Evolutionary conservation across 2,113 vertebrate genomes (phyloP).

Genomic region (Otolemur garnettii): DNA sequence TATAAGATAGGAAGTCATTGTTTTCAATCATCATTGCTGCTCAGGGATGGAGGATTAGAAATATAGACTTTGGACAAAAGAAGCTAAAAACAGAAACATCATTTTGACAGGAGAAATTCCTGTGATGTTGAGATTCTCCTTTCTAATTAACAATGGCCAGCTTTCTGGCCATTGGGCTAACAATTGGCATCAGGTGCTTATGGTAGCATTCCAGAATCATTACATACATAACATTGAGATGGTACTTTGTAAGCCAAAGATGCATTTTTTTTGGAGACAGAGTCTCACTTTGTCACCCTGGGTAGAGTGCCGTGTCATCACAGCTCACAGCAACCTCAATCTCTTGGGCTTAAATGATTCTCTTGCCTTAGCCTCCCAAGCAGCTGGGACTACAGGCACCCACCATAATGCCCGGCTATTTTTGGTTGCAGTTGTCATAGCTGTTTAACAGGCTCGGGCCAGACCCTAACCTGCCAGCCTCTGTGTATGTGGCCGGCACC

Average conservation of each 20-base stretch:
- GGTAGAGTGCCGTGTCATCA: too few relatives aligned
- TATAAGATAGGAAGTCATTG: neutral
- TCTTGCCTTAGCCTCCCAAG: too few relatives aligned
- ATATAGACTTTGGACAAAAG: neutral
- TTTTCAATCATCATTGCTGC: neutral
- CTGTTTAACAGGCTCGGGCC: too few relatives aligned
- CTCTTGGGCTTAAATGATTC: too few relatives aligned
- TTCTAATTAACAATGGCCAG: neutral
- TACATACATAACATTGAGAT: neutral
- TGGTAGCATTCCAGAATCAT: neutral
- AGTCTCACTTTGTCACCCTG: too few relatives aligned
- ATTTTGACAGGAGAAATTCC: slow-evolving; percentile 3
- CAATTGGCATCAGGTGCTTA: neutral
- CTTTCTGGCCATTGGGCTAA: neutral
- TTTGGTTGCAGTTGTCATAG: too few relatives aligned
- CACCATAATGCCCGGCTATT: too few relatives aligned
- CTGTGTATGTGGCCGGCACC: too few relatives aligned
- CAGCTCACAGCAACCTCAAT: too few relatives aligned
- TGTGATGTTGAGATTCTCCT: neutral
- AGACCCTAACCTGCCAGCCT: too few relatives aligned
- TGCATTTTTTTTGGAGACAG: too few relatives aligned
- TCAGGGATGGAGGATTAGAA: neutral
- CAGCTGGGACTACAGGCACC: too few relatives aligned
- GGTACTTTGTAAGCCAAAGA: neutral
- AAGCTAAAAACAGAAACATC: slow-evolving; percentile 41